These are phyloP conservation scores for Eupithecia abbreviata DNA, from an alignment of 2,888 invertebrate species.

Conservation along the genomic window DNA sequence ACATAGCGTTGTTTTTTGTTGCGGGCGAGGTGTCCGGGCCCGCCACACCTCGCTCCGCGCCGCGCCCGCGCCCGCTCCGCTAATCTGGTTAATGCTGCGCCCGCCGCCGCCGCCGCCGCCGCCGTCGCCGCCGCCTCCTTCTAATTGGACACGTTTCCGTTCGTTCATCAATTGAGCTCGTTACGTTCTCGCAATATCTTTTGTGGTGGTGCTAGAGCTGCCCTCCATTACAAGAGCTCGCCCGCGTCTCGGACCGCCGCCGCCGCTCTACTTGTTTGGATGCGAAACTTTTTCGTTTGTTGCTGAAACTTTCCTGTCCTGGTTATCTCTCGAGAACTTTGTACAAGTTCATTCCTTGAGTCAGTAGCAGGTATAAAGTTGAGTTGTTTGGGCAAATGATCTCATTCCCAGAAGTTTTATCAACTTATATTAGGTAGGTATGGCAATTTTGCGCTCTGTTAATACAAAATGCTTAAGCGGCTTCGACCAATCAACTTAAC, in stretches of 20 bases:
- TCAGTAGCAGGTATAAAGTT: constrained; percentile 26
- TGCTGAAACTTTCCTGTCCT: constrained; percentile 40
- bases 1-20: constrained; percentile 77
- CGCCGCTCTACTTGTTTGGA: constrained; percentile 38
- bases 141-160: constrained; percentile 84
- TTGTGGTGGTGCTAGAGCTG: constrained; percentile 62
- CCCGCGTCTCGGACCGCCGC: constrained; percentile 39
- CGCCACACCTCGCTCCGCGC: constrained; percentile 71
- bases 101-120: constrained; percentile 62
- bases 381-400: constrained; percentile 6
- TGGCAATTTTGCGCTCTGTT: neutral
- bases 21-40: constrained; percentile 79
- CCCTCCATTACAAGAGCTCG: constrained; percentile 51
- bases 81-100: constrained; percentile 78
- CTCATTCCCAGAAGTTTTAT: constrained; percentile 7
- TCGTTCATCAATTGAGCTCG: constrained; percentile 82
- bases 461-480: neutral
- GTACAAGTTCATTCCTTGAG: constrained; percentile 34
- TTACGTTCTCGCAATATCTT: constrained; percentile 76
- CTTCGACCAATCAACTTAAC: neutral
- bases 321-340: constrained; percentile 43
- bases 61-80: constrained; percentile 73
- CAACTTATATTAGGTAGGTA: neutral
- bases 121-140: constrained; percentile 75
- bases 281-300: constrained; percentile 47